Percentiles rank a stretch among this genome's conserved stretches.
phyloP scores from a whole-genome alignment of 2,888 invertebrate species.

The Athalia cordata region DNA sequence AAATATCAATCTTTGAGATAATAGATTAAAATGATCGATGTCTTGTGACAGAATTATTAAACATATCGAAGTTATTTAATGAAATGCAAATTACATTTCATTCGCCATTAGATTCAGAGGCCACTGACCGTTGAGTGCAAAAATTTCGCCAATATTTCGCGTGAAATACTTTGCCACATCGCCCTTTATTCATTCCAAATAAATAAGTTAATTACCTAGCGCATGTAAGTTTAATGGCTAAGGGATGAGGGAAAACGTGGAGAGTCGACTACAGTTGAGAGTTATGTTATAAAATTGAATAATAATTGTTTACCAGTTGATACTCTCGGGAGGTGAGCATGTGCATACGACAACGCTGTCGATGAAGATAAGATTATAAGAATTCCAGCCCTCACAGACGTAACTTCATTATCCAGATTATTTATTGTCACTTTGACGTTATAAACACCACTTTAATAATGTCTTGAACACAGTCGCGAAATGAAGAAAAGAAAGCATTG shows the following conservation, averaged over 20 bases:
- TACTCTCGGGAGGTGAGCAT: conserved; percentile 29
- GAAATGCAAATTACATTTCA: conserved; percentile 57
- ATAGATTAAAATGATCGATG: conserved; percentile 17
- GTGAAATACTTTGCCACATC: not conserved
- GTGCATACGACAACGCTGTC: conserved; percentile 29
- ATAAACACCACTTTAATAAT: not conserved
- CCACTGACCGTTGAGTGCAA: conserved; percentile 59
- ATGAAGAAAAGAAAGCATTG: conserved; percentile 38
- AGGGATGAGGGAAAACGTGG: not conserved
- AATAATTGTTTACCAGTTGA: conserved; percentile 44
- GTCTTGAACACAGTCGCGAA: not conserved
- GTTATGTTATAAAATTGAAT: conserved; percentile 34
- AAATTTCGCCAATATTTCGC: conserved; percentile 17
- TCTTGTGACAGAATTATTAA: conserved; percentile 25
- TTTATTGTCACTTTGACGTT: conserved; percentile 33
- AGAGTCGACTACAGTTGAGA: not conserved
- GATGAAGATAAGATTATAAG: not conserved
- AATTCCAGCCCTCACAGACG: not conserved
- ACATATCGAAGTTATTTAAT: conserved; percentile 46
- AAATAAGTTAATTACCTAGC: not conserved
- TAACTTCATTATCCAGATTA: conserved; percentile 16
- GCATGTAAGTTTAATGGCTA: not conserved
- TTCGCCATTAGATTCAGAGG: conserved; percentile 59
- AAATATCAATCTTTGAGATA: conserved; percentile 19
- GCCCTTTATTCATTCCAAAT: not conserved